Evolutionary conservation across 2,113 vertebrate species (phyloP), one percentile per base, ranked within the genome.

Genomic region (Periophthalmus modestus): DNA sequence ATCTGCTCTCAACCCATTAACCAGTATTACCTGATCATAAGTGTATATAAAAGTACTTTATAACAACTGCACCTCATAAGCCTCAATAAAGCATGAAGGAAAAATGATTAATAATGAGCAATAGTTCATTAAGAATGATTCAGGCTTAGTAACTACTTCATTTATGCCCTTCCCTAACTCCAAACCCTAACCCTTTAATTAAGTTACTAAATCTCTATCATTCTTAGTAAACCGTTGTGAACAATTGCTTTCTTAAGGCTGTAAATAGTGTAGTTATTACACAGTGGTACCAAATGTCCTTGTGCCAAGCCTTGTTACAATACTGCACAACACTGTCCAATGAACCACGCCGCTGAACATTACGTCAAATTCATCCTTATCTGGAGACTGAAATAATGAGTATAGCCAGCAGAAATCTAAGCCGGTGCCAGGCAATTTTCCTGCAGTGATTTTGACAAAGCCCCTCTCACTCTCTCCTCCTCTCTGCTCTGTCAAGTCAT

Each of bases 361-460:
- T 75, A 85, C 72, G 81, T 89, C 85, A 85, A 87, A 87, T 63
- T 77, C 80, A 74, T 79, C 80, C 80, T 87, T 80, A 88, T 88
- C 88, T 85, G 15, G 81, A 80, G 81, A 78, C 77, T 71, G 78
- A 89, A 82, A 85, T 87, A 83, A 89, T 81, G 80, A 86, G 81
- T 73, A 58, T 68, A 81, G 84, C 81, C 75, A 72, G 71, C 71
- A 89, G 88, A 88, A 86, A 85, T 81, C 57, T 78, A 77, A 87
- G 78, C 68, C 65, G 68, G 82, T 58, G 85, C 62, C 78, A 86
- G 82, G 81, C 83, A 81, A 55, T 87, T 81, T 76, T 82, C 83
- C 83, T 88, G 86, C 76, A 82, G 87, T 83, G 87, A 85, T 74
- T 88, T 75, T 81, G 80, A 87, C 83, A 84, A 68, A 79, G 78